phyloP scores from a whole-genome alignment of 2,113 vertebrate species.

The Festucalex cinctus region DNA sequence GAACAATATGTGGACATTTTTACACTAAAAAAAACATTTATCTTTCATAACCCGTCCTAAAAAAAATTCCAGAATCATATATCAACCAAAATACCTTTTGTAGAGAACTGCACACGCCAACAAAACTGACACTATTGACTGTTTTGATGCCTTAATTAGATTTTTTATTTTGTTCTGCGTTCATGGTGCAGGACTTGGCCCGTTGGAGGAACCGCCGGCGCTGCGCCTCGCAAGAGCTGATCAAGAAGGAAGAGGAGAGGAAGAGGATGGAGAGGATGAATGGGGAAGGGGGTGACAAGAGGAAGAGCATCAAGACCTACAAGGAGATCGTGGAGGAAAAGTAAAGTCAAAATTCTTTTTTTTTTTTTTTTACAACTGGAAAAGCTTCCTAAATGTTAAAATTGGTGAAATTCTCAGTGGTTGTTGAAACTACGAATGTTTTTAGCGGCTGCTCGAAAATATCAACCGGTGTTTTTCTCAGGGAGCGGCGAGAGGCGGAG shows the following conservation, averaged over 20 bases:
- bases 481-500: conserved; percentile 85
- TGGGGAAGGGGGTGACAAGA: conserved; percentile 73
- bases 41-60: too few relatives aligned
- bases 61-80: too few relatives aligned
- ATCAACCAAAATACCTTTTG: too few relatives aligned
- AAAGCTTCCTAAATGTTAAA: too few relatives aligned
- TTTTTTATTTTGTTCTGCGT: background rate
- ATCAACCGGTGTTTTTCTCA: conserved; percentile 9
- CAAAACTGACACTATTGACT: too few relatives aligned
- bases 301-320: conserved; percentile 98
- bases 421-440: background rate
- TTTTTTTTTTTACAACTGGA: too few relatives aligned
- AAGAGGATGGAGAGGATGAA: conserved; percentile 92
- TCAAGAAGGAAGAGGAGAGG: conserved; percentile 95
- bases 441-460: background rate
- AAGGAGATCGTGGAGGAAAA: conserved; percentile 97
- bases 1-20: background rate
- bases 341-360: too few relatives aligned
- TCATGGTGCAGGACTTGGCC: conserved; percentile 80
- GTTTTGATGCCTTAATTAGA: too few relatives aligned
- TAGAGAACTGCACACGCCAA: too few relatives aligned
- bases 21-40: background rate
- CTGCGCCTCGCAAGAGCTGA: conserved; percentile 91
- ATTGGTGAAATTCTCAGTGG: background rate
- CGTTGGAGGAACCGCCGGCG: conserved; percentile 94